These are phyloP conservation scores for Syngnathus scovelli DNA, from an alignment of 2,113 vertebrate species.

Conservation along the genomic window DNA sequence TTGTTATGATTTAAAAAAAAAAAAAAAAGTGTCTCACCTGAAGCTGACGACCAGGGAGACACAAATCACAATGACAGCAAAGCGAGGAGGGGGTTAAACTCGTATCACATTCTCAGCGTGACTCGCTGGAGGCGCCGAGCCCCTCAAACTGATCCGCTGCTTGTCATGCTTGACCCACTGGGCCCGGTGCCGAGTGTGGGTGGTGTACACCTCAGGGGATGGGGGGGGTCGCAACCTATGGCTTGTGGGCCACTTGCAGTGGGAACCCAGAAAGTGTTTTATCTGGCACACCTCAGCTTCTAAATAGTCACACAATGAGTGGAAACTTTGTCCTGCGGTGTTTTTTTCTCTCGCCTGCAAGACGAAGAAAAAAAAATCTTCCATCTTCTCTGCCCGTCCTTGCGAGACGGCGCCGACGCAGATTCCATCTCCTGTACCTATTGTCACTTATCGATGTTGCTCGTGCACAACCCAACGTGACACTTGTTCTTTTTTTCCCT, in stretches of 20 bases:
- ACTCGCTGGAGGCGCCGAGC: constrained; percentile 19
- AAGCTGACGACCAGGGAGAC: constrained; percentile 48
- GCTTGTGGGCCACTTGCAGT: neutral
- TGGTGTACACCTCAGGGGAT: neutral
- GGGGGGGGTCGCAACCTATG: neutral
- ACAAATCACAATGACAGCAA: constrained; percentile 33
- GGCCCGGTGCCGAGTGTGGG: neutral
- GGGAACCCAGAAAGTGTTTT: neutral
- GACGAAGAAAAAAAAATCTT: neutral
- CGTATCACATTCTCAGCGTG: constrained; percentile 16
- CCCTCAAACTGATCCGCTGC: constrained; percentile 14
- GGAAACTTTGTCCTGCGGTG: neutral
- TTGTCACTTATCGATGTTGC: constrained; percentile 1
- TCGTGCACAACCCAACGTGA: neutral
- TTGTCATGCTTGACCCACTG: neutral
- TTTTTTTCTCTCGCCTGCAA: neutral
- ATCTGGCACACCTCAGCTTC: neutral
- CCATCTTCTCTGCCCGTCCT: neutral
- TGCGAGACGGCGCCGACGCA: neutral
- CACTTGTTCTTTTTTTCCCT: neutral
- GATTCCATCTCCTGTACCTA: neutral
- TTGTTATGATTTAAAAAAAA: neutral
- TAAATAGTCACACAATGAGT: no score
- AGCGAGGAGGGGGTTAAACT: neutral
- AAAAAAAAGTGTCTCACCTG: constrained; percentile 39